Conservation (phyloP, 1,140 invertebrate species). For the Pseudomyrmex cubaensis region DNA sequence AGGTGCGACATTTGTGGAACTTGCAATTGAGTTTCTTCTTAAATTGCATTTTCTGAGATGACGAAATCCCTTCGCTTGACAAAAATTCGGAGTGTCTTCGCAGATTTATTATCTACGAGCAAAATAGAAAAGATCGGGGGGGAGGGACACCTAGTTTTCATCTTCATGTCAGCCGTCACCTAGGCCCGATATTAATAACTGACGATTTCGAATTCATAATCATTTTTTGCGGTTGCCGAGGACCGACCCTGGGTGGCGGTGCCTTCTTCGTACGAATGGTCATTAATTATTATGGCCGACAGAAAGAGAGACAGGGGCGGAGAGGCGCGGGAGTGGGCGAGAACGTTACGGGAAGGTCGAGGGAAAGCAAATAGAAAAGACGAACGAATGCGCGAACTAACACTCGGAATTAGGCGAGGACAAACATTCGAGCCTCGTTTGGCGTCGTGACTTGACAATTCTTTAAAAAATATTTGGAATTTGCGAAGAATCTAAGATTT, state of each 20-base stretch:
- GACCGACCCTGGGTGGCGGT: slow-evolving; percentile 73
- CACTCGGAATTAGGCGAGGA: slow-evolving; percentile 68
- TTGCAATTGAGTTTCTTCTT: neutral
- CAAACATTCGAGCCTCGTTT: slow-evolving; percentile 65
- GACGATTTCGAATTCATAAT: slow-evolving; percentile 73
- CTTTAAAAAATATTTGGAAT: neutral
- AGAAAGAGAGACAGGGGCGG: slow-evolving; percentile 59
- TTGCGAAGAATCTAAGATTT: neutral
- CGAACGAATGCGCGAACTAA: slow-evolving; percentile 60
- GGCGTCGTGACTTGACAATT: slow-evolving; percentile 28
- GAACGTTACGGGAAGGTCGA: slow-evolving; percentile 51
- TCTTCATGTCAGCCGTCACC: neutral
- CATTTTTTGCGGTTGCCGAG: slow-evolving; percentile 74
- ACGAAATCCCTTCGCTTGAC: neutral
- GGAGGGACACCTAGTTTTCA: slow-evolving; percentile 8
- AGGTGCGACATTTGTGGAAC: no score
- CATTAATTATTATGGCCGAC: slow-evolving; percentile 77
- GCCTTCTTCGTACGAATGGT: slow-evolving; percentile 72
- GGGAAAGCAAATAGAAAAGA: slow-evolving; percentile 67
- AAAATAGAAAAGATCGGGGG: slow-evolving; percentile 7
- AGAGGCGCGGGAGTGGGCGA: slow-evolving; percentile 60
- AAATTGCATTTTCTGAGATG: neutral
- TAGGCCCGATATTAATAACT: slow-evolving; percentile 65
- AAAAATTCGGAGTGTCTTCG: neutral
- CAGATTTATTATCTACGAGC: neutral